Conservation (phyloP, 2,888 invertebrate species). For the Agrotis puta region DNA sequence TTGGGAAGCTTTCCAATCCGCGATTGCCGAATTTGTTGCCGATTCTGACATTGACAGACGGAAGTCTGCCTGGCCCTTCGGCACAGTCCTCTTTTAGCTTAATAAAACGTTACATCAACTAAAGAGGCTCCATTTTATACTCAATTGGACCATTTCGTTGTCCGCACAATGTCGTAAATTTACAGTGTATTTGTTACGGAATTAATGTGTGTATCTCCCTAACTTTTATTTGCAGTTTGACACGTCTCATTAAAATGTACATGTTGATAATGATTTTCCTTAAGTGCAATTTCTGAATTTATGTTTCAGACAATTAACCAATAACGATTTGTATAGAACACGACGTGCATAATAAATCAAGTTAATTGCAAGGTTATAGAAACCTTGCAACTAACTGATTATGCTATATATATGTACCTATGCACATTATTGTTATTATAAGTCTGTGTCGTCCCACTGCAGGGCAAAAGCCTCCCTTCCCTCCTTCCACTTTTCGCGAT, state of each 20-base stretch:
- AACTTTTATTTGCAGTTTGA: constrained; percentile 26
- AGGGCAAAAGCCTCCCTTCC: too few species aligned
- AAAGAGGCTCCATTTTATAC: constrained; percentile 58
- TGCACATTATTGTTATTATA: too few species aligned
- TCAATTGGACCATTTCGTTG: constrained; percentile 48
- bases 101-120: constrained; percentile 53
- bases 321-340: neutral
- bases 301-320: constrained; percentile 3
- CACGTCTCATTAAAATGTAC: constrained; percentile 16
- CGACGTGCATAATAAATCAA: neutral
- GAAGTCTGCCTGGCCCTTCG: constrained; percentile 33
- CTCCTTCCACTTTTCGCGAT: too few species aligned
- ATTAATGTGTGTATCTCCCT: constrained; percentile 26
- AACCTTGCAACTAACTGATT: too few species aligned
- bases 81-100: constrained; percentile 42
- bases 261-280: neutral
- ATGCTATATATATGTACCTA: too few species aligned
- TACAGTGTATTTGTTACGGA: constrained; percentile 53
- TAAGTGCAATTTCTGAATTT: constrained; percentile 12
- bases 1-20: constrained; percentile 7
- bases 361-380: neutral
- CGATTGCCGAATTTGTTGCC: constrained; percentile 25
- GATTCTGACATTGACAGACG: constrained; percentile 45
- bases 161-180: constrained; percentile 48
- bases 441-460: too few species aligned